Percentiles rank a stretch among this genome's conserved stretches.
These are phyloP conservation scores for Hoplostethus mediterraneus DNA, from an alignment of 2,797 vertebrate species.

Conservation along the genomic window DNA sequence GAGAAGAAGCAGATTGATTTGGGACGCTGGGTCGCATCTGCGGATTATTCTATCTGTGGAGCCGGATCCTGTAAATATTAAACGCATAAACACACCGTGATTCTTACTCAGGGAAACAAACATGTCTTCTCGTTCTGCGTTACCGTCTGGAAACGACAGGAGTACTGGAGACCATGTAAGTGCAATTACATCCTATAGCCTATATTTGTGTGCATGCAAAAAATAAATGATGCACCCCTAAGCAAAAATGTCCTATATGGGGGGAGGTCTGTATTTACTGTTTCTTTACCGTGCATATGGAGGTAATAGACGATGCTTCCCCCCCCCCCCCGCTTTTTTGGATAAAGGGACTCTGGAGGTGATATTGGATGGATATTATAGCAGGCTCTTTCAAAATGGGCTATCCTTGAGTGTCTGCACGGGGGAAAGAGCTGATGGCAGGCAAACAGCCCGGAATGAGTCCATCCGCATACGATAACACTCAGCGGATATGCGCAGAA, in stretches of 20 bases:
- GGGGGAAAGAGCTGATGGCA: slow-evolving; percentile 65
- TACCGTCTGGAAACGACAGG: slow-evolving; percentile 91
- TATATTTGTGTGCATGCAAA: slow-evolving; percentile 55
- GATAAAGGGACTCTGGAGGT: slow-evolving; percentile 32
- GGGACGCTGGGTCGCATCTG: slow-evolving; percentile 74
- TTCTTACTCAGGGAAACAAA: slow-evolving; percentile 80
- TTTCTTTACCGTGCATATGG: slow-evolving; percentile 43
- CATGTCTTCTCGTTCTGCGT: slow-evolving; percentile 91
- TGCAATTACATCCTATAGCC: slow-evolving; percentile 64
- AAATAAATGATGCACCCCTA: slow-evolving; percentile 37
- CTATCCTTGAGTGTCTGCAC: slow-evolving; percentile 80
- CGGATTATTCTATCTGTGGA: slow-evolving; percentile 69
- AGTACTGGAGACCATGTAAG: slow-evolving; percentile 91
- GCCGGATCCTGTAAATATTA: slow-evolving; percentile 55
- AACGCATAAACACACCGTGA: slow-evolving; percentile 63
- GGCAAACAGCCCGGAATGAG: slow-evolving; percentile 64
- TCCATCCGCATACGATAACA: slow-evolving; percentile 76
- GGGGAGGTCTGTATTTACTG: slow-evolving; percentile 33
- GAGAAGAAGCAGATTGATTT: slow-evolving; percentile 78
- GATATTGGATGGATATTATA: slow-evolving; percentile 47
- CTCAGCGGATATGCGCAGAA: slow-evolving; percentile 77
- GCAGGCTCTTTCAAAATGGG: slow-evolving; percentile 62
- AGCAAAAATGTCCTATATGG: slow-evolving; percentile 11
- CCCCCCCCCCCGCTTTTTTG: too few species aligned
- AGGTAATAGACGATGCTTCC: slow-evolving; percentile 26